Percentiles rank a stretch among this genome's conserved stretches.
These are phyloP conservation scores for Apotomis turbidana DNA, from an alignment of 2,888 invertebrate species.

Conservation along the genomic window DNA sequence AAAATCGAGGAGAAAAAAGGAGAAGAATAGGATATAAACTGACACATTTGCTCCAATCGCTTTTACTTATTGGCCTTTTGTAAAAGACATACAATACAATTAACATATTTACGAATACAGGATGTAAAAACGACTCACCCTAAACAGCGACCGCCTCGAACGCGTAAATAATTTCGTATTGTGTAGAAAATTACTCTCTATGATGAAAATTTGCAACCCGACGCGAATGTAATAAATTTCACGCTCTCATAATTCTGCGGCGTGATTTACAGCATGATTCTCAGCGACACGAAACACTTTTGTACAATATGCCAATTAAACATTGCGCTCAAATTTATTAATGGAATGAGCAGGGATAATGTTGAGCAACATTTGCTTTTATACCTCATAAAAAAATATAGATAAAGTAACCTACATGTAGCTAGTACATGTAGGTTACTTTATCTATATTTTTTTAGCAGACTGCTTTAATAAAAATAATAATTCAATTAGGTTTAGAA, in stretches of 20 bases:
- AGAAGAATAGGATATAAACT: too few species aligned
- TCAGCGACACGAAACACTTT: slow-evolving; percentile 62
- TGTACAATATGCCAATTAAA: slow-evolving; percentile 69
- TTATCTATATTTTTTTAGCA: too few species aligned
- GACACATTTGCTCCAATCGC: too few species aligned
- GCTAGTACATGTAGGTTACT: too few species aligned
- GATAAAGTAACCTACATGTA: too few species aligned
- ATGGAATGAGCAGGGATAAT: slow-evolving; percentile 42
- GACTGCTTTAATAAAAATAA: too few species aligned
- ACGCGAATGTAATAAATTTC: slow-evolving; percentile 76
- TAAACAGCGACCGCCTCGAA: slow-evolving; percentile 28
- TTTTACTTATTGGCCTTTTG: too few species aligned
- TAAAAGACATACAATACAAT: not conserved
- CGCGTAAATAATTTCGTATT: slow-evolving; percentile 40
- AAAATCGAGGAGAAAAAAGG: too few species aligned
- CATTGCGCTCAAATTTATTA: slow-evolving; percentile 50
- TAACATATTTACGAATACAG: slow-evolving; percentile 23
- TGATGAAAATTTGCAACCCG: slow-evolving; percentile 77
- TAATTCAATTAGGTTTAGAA: too few species aligned
- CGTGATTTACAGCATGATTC: slow-evolving; percentile 73
- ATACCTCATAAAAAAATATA: not conserved
- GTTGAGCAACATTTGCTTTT: not conserved
- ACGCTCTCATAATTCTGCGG: slow-evolving; percentile 74
- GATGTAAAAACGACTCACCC: slow-evolving; percentile 14
- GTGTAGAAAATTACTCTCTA: slow-evolving; percentile 48